phyloP scores from a whole-genome alignment of 2,888 invertebrate genomes.

The Andrena haemorrhoa region DNA sequence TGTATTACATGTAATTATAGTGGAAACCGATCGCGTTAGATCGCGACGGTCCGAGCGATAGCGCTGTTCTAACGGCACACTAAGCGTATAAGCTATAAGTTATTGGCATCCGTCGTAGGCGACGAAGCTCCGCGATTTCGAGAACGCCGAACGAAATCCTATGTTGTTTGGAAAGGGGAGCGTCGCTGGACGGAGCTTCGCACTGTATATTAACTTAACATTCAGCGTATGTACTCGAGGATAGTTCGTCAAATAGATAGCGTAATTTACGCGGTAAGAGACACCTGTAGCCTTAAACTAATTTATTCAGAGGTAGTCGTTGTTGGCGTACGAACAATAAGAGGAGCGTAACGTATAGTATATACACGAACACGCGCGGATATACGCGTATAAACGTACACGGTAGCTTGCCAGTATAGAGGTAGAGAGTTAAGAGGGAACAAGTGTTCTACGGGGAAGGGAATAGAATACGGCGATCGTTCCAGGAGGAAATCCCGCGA shows the following conservation, averaged over 20 bases:
- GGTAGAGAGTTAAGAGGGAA: slow-evolving; percentile 52
- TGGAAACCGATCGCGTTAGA: slow-evolving; percentile 28
- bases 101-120: slow-evolving; percentile 42
- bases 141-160: neutral
- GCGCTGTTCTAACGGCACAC: slow-evolving; percentile 23
- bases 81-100: slow-evolving; percentile 30
- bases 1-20: slow-evolving; percentile 50
- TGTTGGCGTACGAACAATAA: slow-evolving; percentile 60
- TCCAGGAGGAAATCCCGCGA: slow-evolving; percentile 18
- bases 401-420: slow-evolving; percentile 79
- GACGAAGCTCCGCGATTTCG: neutral
- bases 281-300: slow-evolving; percentile 72
- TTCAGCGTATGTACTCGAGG: slow-evolving; percentile 35
- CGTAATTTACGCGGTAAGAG: slow-evolving; percentile 48
- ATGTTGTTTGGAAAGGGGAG: too few species aligned
- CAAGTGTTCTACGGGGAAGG: neutral
- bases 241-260: slow-evolving; percentile 49
- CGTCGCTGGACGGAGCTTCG: slow-evolving; percentile 35
- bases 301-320: slow-evolving; percentile 76
- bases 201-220: slow-evolving; percentile 57
- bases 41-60: slow-evolving; percentile 24
- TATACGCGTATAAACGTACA: slow-evolving; percentile 45
- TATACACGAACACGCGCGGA: slow-evolving; percentile 1
- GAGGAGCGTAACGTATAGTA: slow-evolving; percentile 39
- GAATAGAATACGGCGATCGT: slow-evolving; percentile 16